Evolutionary conservation across 2,797 vertebrate genomes (phyloP), one percentile per base, ranked within the genome.

Genomic region (Salarias fasciatus): DNA sequence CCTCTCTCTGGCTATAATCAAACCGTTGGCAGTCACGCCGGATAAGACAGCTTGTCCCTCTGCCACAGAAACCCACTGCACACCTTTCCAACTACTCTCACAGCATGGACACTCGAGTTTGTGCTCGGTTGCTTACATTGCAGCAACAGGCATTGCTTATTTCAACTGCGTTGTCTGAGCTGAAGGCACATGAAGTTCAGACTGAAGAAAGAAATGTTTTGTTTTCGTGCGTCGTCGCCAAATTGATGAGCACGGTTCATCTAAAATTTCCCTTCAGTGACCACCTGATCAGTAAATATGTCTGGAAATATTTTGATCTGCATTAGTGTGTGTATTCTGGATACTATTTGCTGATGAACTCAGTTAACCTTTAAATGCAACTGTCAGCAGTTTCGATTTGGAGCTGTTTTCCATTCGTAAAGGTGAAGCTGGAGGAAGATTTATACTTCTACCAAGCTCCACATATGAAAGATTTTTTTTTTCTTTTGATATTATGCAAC

Each of bases 31-130:
- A 54, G 40, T 53, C 56, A 52, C 30, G 42, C 24, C 49, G 64
- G 63, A 68, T 69, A 57, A 79, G 71, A 63, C 50, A 36, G 11
- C 3, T 29, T 40, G 50, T 66, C 41, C 45, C 41, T 72, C 61
- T 71, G 76, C 69, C 81, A 80, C 73, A 74, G 37, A 80, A 54
- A 83, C 64, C 66, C 28, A 58, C 42, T 60, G 44, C 52, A 51
- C 68, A 81, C 53, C 12, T 67, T 61, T 53, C 36, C 42, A 12
- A 24, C 29, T 61, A 3, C 15, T 48, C 36, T 48, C 9, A 48
- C n/a, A 51, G 42, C 61, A 76, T 11, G 29, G 36, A 2, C 4
- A 18, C 52, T 55, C 24, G n/a, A 43, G n/a, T 55, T 55, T 45
- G 4, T 24, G 40, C 3, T 1, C 46, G 43, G 33, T 49, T 14